A percentile compares a stretch with the other conserved stretches of the same genome.
These are phyloP conservation scores for Sebastes kiyomatsui DNA, from an alignment of 2,797 vertebrate species.

Conservation along the genomic window DNA sequence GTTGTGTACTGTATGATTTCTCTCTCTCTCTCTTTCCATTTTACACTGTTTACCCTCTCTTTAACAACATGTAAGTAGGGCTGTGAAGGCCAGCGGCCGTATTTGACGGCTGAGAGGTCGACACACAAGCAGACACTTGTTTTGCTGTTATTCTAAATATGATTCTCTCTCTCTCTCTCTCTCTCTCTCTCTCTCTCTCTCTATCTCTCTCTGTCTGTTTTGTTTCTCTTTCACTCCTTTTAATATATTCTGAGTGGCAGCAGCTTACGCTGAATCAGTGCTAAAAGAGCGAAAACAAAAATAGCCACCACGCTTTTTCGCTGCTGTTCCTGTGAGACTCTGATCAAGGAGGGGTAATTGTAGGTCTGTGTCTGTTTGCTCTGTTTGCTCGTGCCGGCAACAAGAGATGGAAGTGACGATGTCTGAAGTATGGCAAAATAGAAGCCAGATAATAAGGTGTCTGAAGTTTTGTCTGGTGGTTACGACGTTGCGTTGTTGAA, in stretches of 20 bases:
- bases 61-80: not conserved
- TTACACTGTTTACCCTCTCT: not conserved
- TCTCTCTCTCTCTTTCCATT: not conserved
- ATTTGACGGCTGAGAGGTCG: slow-evolving; percentile 8
- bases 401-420: not conserved
- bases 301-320: not conserved
- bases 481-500: not conserved
- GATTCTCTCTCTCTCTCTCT: not conserved
- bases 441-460: not conserved
- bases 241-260: slow-evolving; percentile 2
- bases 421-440: not conserved
- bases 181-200: not conserved
- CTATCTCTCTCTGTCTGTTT: not conserved
- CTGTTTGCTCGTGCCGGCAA: not conserved
- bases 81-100: not conserved
- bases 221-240: not conserved
- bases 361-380: not conserved
- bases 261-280: not conserved
- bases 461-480: not conserved
- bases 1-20: not conserved
- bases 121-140: slow-evolving; percentile 7
- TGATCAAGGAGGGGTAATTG: not conserved
- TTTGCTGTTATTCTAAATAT: slow-evolving; percentile 5
- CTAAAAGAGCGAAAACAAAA: slow-evolving; percentile 21
- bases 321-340: not conserved